A percentile compares a stretch with the other conserved stretches of the same genome.
Evolutionary conservation across 2,113 vertebrate genomes (phyloP).

Genomic region (Melozone crissalis): DNA sequence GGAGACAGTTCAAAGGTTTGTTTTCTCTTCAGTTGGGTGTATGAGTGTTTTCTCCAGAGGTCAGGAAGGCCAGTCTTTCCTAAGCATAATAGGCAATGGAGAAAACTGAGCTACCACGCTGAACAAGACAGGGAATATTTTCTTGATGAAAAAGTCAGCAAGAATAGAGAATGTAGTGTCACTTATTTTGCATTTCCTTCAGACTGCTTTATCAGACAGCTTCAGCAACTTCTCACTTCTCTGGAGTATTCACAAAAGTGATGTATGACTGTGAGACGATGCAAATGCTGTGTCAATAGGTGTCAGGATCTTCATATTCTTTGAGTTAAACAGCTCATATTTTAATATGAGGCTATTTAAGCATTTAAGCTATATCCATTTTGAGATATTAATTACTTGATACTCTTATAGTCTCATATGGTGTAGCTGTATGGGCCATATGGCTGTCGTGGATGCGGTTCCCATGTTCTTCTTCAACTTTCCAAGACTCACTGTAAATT

Average conservation of each 20-base stretch:
- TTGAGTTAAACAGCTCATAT: background rate
- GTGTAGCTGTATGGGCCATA: background rate
- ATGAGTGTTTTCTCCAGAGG: background rate
- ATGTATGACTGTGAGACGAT: background rate
- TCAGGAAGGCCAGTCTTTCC: background rate
- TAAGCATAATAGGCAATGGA: background rate
- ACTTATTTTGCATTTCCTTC: conserved; percentile 2
- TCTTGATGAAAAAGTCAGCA: background rate
- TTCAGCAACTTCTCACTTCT: background rate
- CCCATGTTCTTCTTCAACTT: background rate
- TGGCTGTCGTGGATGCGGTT: background rate
- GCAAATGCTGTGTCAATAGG: background rate
- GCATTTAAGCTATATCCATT: background rate
- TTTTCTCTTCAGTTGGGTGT: background rate
- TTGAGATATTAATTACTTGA: background rate
- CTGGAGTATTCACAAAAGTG: background rate
- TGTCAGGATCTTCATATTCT: background rate
- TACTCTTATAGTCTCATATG: background rate
- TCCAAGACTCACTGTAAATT: background rate
- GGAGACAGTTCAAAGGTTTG: background rate
- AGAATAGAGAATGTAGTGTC: background rate
- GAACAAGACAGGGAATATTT: background rate
- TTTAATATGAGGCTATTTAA: background rate
- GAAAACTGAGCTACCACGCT: background rate
- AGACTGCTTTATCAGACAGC: background rate